phyloP scores from a whole-genome alignment of 2,113 vertebrate genomes.

The Syrmaticus mikado region DNA sequence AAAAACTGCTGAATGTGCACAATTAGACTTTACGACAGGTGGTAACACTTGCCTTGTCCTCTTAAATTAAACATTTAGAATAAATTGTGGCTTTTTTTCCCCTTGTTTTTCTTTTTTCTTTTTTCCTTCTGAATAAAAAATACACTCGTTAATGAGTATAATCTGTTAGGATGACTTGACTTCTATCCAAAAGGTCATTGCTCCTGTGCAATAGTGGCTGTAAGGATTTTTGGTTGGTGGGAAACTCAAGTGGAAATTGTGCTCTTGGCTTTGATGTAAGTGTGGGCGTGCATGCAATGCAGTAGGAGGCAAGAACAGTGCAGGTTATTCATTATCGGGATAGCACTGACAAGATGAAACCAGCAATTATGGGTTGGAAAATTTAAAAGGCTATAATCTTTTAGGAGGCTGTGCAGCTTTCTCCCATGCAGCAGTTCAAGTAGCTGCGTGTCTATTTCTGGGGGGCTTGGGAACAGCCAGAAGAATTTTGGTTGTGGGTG shows the following conservation, averaged over 20 bases:
- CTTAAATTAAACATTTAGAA: not conserved
- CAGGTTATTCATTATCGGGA: not conserved
- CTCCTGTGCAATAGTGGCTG: not conserved
- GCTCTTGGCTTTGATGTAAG: not conserved
- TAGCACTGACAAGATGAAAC: not conserved
- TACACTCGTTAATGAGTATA: not conserved
- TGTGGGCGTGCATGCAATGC: rapidly evolving
- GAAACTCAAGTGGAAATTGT: not conserved
- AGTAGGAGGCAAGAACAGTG: rapidly evolving
- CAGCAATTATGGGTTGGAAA: not conserved
- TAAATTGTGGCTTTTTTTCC: not conserved
- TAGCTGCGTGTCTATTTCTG: not conserved
- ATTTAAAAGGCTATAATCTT: not conserved
- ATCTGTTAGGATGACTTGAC: not conserved
- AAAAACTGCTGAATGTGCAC: not conserved
- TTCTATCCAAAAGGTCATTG: not conserved
- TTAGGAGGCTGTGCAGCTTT: not conserved
- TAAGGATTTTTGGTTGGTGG: not conserved
- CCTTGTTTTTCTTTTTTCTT: not conserved
- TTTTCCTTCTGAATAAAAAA: not conserved
- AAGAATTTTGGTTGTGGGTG: not conserved
- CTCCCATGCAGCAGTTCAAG: not conserved
- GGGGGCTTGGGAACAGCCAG: not conserved
- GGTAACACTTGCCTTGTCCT: not conserved
- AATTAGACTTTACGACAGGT: not conserved